Evolutionary conservation across 2,113 vertebrate genomes (phyloP).

Genomic region (Xerus inauris): DNA sequence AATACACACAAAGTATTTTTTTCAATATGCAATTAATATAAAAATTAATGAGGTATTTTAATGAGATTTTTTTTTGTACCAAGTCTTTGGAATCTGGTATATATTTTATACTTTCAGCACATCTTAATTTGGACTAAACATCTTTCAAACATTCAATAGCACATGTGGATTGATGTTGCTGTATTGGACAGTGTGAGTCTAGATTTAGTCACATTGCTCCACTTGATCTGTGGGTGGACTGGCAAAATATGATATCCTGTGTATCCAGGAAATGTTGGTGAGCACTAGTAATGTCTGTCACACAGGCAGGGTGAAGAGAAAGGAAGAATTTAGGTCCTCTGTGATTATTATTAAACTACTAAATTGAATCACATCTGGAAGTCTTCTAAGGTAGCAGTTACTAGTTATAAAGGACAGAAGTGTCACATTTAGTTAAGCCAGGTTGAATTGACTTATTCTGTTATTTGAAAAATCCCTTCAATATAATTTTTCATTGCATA

Average conservation of each 20-base stretch:
- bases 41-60: not conserved
- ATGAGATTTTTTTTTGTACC: not conserved
- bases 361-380: not conserved
- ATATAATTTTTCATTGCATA: not conserved
- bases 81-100: not conserved
- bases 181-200: not conserved
- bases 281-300: not conserved
- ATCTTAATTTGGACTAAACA: not conserved
- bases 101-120: not conserved
- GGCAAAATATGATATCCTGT: not conserved
- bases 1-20: not conserved
- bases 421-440: not conserved
- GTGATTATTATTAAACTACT: not conserved
- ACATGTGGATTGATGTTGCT: not conserved
- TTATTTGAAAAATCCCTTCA: constrained; percentile 6
- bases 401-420: not conserved
- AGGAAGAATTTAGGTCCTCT: not conserved
- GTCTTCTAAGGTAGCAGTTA: not conserved
- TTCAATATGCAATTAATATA: not conserved
- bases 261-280: not conserved
- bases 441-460: not conserved
- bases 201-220: not conserved
- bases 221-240: not conserved
- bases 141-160: not conserved
- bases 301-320: not conserved